Evolutionary conservation across 2,113 vertebrate species (phyloP), one percentile per base, ranked within the genome.

Genomic region (Sorex fumeus): DNA sequence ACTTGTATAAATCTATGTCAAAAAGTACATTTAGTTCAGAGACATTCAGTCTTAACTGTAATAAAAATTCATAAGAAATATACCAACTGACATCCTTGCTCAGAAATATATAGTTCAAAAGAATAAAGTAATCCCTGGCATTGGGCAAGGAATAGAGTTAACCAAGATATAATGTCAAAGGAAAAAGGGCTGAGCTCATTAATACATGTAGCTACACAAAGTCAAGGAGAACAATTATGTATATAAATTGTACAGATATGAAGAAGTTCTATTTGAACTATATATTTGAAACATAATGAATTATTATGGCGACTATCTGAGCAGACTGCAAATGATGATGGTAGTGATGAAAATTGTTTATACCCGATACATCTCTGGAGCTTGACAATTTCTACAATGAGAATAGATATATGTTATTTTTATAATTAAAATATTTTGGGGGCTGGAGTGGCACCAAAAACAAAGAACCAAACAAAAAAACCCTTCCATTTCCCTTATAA

Each of bases 401-500:
- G 40, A 40, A 40, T 40, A 3, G 40, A 40, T n/a, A n/a, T n/a
- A n/a, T 40, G 40, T 40, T 40, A 40, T 40, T 40, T 40, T 40
- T 40, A 40, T 40, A 40, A 40, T 40, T 40, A 40, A 40, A 40
- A 40, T 40, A 40, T 40, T 40, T 40, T 40, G 3, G 40, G 40
- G 40, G 4, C 40, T 3, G 40, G 40, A 4, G 40, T 50, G 47
- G 47, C 47, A 10, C 47, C 47, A 50, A 13, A 50, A 50, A 10
- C 47, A 50, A 70, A 19, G 27, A 40, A 94, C n/a, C 90, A 81
- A 60, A 85, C 30, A 70, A 72, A 43, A 53, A 87, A 81, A 45
- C 45, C 6, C 34, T 12, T 16, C 76, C 32, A 71, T 47, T 70
- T 36, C 90, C 70, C 82, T 95, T 19, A 91, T 88, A 77, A 25